Conservation (phyloP, 1,140 invertebrate species). For the Drosophila sechellia region DNA sequence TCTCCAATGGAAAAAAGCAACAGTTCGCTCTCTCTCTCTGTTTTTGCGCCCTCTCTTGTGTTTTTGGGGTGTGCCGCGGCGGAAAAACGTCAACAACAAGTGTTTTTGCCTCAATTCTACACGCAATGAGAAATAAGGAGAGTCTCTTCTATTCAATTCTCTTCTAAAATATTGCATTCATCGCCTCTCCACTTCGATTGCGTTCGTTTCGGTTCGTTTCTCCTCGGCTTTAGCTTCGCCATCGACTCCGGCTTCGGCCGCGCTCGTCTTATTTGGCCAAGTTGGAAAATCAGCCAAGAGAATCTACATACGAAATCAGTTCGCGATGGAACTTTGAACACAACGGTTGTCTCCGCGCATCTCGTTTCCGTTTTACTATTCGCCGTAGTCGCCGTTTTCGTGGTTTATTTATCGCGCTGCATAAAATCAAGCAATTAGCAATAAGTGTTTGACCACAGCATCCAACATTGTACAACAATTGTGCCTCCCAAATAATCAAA, state of each 20-base stretch:
- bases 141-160: slow-evolving; percentile 6
- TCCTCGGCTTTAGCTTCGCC: slow-evolving; percentile 34
- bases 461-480: slow-evolving; percentile 20
- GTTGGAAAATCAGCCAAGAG: slow-evolving; percentile 19
- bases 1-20: slow-evolving; percentile 59
- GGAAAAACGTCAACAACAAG: slow-evolving; percentile 71
- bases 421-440: slow-evolving; percentile 9
- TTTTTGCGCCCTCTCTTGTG: slow-evolving; percentile 13
- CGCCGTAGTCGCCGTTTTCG: slow-evolving; percentile 40
- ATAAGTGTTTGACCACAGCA: slow-evolving; percentile 19
- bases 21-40: slow-evolving; percentile 52
- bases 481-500: slow-evolving; percentile 42
- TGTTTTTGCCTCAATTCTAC: slow-evolving; percentile 64
- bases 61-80: slow-evolving; percentile 46
- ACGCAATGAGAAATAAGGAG: neutral
- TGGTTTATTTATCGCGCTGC: slow-evolving; percentile 40
- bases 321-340: slow-evolving; percentile 84
- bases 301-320: slow-evolving; percentile 56
- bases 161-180: slow-evolving; percentile 35
- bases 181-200: slow-evolving; percentile 29
- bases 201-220: slow-evolving; percentile 27
- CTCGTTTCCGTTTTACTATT: slow-evolving; percentile 65
- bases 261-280: slow-evolving; percentile 8
- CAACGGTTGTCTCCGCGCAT: slow-evolving; percentile 67
- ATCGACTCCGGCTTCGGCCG: slow-evolving; percentile 22